Percentiles rank a stretch among this genome's conserved stretches.
phyloP scores from a whole-genome alignment of 2,797 vertebrate genomes.

The Buceros bicornis region DNA sequence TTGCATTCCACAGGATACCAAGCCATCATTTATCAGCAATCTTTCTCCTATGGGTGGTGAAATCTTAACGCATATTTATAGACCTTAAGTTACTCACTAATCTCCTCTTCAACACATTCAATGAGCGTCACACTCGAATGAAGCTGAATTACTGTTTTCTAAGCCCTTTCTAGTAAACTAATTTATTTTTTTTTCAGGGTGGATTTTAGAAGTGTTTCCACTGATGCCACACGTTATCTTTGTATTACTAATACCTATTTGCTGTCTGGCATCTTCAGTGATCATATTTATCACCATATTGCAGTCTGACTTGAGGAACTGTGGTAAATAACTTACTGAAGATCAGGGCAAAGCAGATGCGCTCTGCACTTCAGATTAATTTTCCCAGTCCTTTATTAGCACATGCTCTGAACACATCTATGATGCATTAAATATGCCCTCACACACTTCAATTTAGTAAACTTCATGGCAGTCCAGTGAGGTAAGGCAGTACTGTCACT shows the following conservation, averaged over 20 bases:
- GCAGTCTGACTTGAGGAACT: slow-evolving; percentile 26
- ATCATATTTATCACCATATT: slow-evolving; percentile 46
- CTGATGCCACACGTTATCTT: not conserved
- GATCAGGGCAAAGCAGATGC: slow-evolving; percentile 29
- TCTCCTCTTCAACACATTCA: not conserved
- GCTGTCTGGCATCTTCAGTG: slow-evolving; percentile 17
- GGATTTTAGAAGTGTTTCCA: slow-evolving; percentile 21
- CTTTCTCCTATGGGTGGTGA: not conserved
- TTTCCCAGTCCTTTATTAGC: not conserved
- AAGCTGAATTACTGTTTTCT: slow-evolving; percentile 28
- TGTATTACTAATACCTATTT: slow-evolving; percentile 15
- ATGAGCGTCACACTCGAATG: not conserved
- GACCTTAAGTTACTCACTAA: not conserved
- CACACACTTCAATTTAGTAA: not conserved
- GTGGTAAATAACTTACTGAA: not conserved
- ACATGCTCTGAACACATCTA: not conserved
- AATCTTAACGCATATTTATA: not conserved
- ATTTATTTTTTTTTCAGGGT: not conserved
- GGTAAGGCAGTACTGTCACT: not conserved
- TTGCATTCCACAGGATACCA: not conserved
- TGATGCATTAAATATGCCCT: not conserved
- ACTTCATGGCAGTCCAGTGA: not conserved
- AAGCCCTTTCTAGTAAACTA: not conserved
- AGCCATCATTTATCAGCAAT: not conserved
- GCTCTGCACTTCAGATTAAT: slow-evolving; percentile 9